Evolutionary conservation across 2,113 vertebrate species (phyloP).

Genomic region (Muntiacus reevesi): DNA sequence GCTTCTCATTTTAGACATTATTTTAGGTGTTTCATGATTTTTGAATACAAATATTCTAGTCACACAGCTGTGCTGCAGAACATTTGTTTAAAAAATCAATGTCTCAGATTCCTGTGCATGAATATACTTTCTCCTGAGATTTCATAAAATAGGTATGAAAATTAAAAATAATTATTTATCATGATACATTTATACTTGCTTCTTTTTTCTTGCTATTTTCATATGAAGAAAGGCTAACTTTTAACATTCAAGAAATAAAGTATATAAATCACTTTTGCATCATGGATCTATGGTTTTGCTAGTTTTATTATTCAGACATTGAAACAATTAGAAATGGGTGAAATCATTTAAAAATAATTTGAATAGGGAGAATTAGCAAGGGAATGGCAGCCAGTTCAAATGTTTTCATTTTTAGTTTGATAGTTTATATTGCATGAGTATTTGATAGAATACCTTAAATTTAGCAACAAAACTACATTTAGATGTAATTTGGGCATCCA

Average conservation of each 20-base stretch:
- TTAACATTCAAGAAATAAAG: conserved; percentile 43
- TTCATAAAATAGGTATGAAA: conserved; percentile 7
- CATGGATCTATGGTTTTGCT: neutral
- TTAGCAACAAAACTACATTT: neutral
- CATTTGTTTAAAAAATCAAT: neutral
- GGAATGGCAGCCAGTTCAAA: neutral
- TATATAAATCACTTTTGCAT: neutral
- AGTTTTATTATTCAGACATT: conserved; percentile 21
- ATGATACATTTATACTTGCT: neutral
- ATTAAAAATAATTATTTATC: neutral
- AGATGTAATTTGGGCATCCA: neutral
- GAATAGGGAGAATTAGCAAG: neutral
- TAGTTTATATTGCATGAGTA: neutral
- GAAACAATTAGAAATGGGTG: conserved; percentile 3
- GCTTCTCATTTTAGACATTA: neutral
- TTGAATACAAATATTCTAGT: neutral
- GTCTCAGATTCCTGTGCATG: neutral
- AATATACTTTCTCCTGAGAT: neutral
- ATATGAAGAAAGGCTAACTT: neutral
- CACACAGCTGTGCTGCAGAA: neutral
- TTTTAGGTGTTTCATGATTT: neutral
- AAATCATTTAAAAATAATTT: conserved; percentile 53
- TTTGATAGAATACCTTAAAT: neutral
- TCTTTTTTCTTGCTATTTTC: neutral
- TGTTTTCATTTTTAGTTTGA: conserved; percentile 25